Conservation (phyloP, 1,140 invertebrate species). For the Polyergus mexicanus region DNA sequence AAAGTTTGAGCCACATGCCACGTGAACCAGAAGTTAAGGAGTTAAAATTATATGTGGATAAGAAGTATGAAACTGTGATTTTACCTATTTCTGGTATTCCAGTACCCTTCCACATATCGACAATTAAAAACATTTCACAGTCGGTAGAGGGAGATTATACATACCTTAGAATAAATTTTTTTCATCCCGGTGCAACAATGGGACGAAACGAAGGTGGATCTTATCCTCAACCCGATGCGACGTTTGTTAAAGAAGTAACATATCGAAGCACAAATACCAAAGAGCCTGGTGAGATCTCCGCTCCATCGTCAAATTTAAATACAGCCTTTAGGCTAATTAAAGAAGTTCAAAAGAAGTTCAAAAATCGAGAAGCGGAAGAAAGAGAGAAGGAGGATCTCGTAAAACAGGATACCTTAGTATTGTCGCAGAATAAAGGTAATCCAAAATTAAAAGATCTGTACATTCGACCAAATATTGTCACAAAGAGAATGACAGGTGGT, state of each 20-base stretch:
- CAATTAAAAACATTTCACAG: slow-evolving; percentile 99
- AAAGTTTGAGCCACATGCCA: slow-evolving; percentile 96
- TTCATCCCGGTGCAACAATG: slow-evolving; percentile 98
- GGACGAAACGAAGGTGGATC: slow-evolving; percentile 95
- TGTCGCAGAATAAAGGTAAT: slow-evolving; percentile 98
- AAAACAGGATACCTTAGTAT: slow-evolving; percentile 98
- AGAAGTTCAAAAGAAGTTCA: slow-evolving; percentile 99
- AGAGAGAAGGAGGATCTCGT: slow-evolving; percentile 99
- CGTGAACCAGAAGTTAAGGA: slow-evolving; percentile 97
- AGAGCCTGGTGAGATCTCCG: slow-evolving; percentile 98
- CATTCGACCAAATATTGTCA: slow-evolving; percentile 99
- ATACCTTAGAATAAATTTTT: slow-evolving; percentile 99
- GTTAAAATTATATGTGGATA: slow-evolving; percentile 98
- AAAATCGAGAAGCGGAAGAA: slow-evolving; percentile 99
- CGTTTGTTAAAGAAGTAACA: slow-evolving; percentile 99
- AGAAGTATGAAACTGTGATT: slow-evolving; percentile 99
- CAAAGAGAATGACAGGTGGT: slow-evolving; percentile 97
- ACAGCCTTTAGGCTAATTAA: slow-evolving; percentile 99
- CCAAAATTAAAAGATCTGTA: slow-evolving; percentile 99
- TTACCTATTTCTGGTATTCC: slow-evolving; percentile 98
- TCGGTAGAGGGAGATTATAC: slow-evolving; percentile 99
- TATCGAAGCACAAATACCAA: slow-evolving; percentile 99
- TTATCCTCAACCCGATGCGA: slow-evolving; percentile 97
- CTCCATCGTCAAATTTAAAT: slow-evolving; percentile 98
- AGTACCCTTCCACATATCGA: slow-evolving; percentile 99